These are phyloP conservation scores for Riptortus pedestris DNA, from an alignment of 1,140 invertebrate genomes.

Conservation along the genomic window DNA sequence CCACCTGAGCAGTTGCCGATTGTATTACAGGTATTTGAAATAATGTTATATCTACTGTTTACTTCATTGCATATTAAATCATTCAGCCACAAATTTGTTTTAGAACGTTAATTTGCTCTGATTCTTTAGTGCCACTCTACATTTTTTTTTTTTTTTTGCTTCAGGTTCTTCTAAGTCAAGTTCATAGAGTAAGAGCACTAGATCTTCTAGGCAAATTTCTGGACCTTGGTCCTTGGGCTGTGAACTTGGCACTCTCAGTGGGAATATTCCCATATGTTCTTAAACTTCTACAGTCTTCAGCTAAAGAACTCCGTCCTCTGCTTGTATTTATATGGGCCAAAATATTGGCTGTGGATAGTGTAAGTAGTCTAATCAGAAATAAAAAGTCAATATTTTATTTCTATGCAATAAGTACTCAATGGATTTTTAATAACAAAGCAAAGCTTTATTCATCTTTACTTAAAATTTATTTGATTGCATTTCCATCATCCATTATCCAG, in stretches of 20 bases:
- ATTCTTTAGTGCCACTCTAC: too few species aligned
- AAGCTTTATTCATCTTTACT: too few species aligned
- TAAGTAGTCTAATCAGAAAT: slow-evolving; percentile 46
- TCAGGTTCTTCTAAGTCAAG: slow-evolving; percentile 87
- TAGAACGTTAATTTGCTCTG: too few species aligned
- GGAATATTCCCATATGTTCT: slow-evolving; percentile 98
- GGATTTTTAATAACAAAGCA: too few species aligned
- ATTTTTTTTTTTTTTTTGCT: too few species aligned
- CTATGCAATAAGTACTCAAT: too few species aligned
- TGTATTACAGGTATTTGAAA: slow-evolving; percentile 72
- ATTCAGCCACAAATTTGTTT: too few species aligned
- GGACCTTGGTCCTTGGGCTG: slow-evolving; percentile 93
- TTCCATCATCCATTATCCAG: too few species aligned
- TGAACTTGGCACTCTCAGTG: slow-evolving; percentile 88
- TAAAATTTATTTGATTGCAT: too few species aligned
- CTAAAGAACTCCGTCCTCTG: slow-evolving; percentile 78
- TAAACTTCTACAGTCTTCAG: slow-evolving; percentile 87
- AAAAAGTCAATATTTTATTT: neutral
- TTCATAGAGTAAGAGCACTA: slow-evolving; percentile 86
- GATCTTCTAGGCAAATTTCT: slow-evolving; percentile 91
- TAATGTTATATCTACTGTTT: too few species aligned
- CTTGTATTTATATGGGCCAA: slow-evolving; percentile 99
- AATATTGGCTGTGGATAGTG: slow-evolving; percentile 91
- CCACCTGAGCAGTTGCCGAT: slow-evolving; percentile 96
- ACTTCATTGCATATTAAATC: too few species aligned